Base-by-base conservation (phyloP, 1,140 invertebrate species). In the Trypoxylus dichotomus region DNA sequence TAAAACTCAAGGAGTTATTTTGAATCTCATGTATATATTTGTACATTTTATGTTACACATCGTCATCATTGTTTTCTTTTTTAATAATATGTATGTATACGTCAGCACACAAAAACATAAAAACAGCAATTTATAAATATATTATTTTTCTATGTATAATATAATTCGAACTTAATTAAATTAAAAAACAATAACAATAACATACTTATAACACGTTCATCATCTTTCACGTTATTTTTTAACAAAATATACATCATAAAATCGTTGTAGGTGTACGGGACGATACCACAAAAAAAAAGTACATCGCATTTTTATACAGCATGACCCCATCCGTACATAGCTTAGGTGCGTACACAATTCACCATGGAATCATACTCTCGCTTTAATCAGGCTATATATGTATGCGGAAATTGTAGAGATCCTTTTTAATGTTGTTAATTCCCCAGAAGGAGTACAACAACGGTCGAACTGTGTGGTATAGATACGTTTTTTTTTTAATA, bases 1-100 rank as follows among this genome's bases (percentile, higher is more conserved):
- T 74, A 42, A 74, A 74, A 74, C 37, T 37, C 2, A 41, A 42
- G 68, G 13, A 5, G 1, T 19, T 11, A 41, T 54, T 75, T 75
- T 75, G 74, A 75, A 75, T 75, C 27, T 24, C 74, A 75, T 54
- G 19, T 75, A 74, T 74, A 24, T 74, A 75, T 75, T 75, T 75
- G 74, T 75, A 75, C 74, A 75, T 75, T 75, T 47, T 75, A 75
- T 74, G 21, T 42, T 75, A 75, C 74, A 75, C 72, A 42, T 32
- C 29, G 25, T 25, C 47, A 58, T 68, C 47, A 54, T 54, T 54
- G 3, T 47, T n/a, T 47, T 5, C 11, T 47, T 47, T 5, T 54
- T 54, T 54, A 19, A 15, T 15, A 15, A 54, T 19, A 54, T 32
- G 7, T 32, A 32, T 32, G 7, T 32, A 11, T 58, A 58, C 15